Evolutionary conservation across 2,888 invertebrate species (phyloP).

Genomic region (Meghimatium bilineatum): DNA sequence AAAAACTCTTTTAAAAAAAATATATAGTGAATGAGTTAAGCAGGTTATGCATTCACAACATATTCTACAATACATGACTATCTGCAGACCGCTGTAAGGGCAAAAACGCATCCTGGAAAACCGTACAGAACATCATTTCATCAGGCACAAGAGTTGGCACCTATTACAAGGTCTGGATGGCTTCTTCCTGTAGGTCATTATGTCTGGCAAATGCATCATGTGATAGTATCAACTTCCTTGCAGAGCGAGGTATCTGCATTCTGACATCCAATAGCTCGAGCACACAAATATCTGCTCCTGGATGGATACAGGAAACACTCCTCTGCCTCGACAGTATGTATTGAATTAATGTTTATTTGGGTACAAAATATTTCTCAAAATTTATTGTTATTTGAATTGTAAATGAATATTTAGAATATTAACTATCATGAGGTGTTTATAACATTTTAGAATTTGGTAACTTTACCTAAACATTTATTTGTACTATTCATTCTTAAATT

Average conservation of each 20-base stretch:
- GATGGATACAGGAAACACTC: constrained; percentile 46
- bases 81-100: constrained; percentile 48
- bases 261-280: constrained; percentile 28
- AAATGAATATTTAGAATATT: too few species aligned
- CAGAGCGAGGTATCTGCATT: constrained; percentile 53
- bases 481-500: too few species aligned
- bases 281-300: constrained; percentile 27
- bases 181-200: constrained; percentile 49
- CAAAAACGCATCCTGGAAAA: constrained; percentile 35
- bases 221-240: constrained; percentile 52
- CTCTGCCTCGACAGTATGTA: constrained; percentile 50
- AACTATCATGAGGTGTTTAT: too few species aligned
- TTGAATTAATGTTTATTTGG: neutral
- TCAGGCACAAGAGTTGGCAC: constrained; percentile 2
- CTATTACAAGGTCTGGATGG: constrained; percentile 52
- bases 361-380: neutral
- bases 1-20: too few species aligned
- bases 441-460: too few species aligned
- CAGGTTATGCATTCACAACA: too few species aligned
- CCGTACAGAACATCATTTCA: neutral
- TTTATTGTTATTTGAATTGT: too few species aligned
- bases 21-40: too few species aligned
- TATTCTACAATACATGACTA: neutral
- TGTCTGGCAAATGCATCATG: constrained; percentile 52
- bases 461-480: too few species aligned